Conservation (phyloP, 2,888 invertebrate species). For the Ophioninae sp. region DNA sequence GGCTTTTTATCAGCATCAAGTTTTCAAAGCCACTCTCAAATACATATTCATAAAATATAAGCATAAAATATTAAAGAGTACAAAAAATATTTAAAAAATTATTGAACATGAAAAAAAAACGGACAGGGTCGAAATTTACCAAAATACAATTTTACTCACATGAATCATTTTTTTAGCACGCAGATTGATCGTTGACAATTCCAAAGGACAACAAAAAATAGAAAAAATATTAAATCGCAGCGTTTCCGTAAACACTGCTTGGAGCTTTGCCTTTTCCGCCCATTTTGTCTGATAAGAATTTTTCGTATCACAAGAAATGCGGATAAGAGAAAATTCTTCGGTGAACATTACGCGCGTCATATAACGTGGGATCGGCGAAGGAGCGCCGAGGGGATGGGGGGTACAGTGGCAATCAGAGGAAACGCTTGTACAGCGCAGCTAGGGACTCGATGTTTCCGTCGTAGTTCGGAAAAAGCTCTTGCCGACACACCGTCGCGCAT, state of each 20-base stretch:
- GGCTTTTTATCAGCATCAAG: too few relatives aligned
- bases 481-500: constrained; percentile 49
- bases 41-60: too few relatives aligned
- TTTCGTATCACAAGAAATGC: constrained; percentile 42
- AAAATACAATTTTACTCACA: not conserved
- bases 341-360: constrained; percentile 43
- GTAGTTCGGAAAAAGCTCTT: constrained; percentile 34
- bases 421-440: not conserved
- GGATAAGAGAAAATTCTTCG: constrained; percentile 53
- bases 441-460: constrained; percentile 51
- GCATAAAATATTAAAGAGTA: too few relatives aligned
- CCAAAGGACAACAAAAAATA: too few relatives aligned
- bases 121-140: not conserved
- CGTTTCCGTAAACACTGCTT: constrained; percentile 23
- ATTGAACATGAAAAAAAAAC: not conserved
- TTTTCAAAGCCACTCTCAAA: too few relatives aligned
- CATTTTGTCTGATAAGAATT: constrained; percentile 29
- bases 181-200: not conserved
- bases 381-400: not conserved
- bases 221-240: not conserved
- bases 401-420: constrained; percentile 9
- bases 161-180: not conserved
- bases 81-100: not conserved
- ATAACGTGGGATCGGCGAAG: not conserved
- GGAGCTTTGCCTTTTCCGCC: constrained; percentile 30